These are phyloP conservation scores for Aquatica leii DNA, from an alignment of 2,888 invertebrate genomes.

Conservation along the genomic window DNA sequence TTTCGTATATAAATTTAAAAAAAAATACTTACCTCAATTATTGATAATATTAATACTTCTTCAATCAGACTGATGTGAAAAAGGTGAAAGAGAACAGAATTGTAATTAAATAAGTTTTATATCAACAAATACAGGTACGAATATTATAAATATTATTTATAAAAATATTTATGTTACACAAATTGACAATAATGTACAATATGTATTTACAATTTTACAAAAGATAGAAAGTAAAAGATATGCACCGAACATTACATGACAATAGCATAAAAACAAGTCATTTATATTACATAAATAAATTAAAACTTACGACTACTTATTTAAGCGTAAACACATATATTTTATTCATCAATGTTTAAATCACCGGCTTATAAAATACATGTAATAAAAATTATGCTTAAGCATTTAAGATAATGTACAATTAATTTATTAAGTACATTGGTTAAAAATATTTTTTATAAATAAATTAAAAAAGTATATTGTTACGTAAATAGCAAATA, in stretches of 20 bases:
- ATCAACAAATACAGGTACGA: constrained; percentile 21
- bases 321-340: constrained; percentile 8
- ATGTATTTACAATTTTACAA: constrained; percentile 22
- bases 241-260: constrained; percentile 13
- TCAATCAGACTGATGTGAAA: no score
- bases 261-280: constrained; percentile 1
- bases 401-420: constrained; percentile 1
- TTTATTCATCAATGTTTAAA: constrained; percentile 6
- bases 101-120: constrained; percentile 5
- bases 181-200: constrained; percentile 17
- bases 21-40: no score
- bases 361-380: constrained; percentile 10
- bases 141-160: constrained; percentile 23
- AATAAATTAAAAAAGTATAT: constrained; percentile 53
- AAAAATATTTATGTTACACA: constrained; percentile 23
- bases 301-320: not conserved
- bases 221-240: not conserved
- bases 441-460: not conserved
- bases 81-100: no score
- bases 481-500: constrained; percentile 3
- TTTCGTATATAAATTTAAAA: no score
- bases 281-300: constrained; percentile 13
- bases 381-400: constrained; percentile 6
- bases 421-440: constrained; percentile 4
- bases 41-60: no score